Percentiles rank a stretch among this genome's conserved stretches.
These are phyloP conservation scores for Discoglossus pictus DNA, from an alignment of 2,797 vertebrate species.

Conservation along the genomic window DNA sequence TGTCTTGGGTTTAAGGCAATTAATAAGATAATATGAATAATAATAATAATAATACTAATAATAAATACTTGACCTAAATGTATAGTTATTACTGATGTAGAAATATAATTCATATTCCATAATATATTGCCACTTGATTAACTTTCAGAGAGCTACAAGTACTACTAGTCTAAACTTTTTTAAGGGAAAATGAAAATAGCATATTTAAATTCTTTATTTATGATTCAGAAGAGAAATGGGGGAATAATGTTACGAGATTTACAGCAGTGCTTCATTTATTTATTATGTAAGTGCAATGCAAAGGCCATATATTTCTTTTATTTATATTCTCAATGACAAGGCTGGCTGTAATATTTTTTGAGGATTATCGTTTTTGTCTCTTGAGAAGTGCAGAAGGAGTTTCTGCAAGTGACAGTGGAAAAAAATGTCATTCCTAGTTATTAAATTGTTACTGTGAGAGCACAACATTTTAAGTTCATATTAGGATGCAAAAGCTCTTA, in stretches of 20 bases:
- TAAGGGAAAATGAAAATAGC: background rate
- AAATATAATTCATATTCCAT: no score
- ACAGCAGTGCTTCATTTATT: slow-evolving; percentile 2
- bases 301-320: background rate
- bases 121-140: background rate
- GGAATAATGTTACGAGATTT: background rate
- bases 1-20: no score
- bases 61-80: no score
- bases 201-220: background rate
- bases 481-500: no score
- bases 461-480: no score
- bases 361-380: no score
- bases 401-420: background rate
- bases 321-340: background rate
- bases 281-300: background rate
- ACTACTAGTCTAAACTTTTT: background rate
- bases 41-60: no score
- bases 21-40: no score
- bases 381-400: background rate
- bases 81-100: no score
- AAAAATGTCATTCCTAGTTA: background rate
- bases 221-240: background rate
- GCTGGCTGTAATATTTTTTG: no score
- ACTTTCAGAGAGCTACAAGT: background rate
- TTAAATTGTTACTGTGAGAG: no score